Evolutionary conservation across 2,888 invertebrate genomes (phyloP), one percentile per base, ranked within the genome.

Genomic region (Troides oblongomaculatus): DNA sequence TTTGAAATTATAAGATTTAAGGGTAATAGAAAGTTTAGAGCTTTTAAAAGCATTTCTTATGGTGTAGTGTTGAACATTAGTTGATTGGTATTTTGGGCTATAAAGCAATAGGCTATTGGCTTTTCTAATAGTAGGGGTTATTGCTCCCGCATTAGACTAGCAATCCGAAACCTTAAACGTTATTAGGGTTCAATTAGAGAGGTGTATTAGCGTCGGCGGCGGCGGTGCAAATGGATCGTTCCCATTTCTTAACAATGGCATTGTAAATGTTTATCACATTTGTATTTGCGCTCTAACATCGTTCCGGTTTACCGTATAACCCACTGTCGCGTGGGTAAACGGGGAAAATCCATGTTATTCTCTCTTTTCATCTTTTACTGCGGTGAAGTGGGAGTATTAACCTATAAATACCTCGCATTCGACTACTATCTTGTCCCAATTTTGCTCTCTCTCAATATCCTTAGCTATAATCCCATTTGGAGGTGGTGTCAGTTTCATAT

Each of bases 121-220:
- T 53, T 18, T 53, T 53, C 53, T 8, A 53, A 53, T n/a, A 4
- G n/a, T 12, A 56, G 1, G 8, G 21, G 64, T n/a, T 36, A 36
- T 43, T 23, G 53, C 18, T n/a, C 21, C 57, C 57, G 36, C 57
- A 6, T 64, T 39, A 64, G 57, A 43, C 30, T 21, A 17, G 50
- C 25, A 65, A 70, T 66, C 62, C 14, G 62, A 70, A 79, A 79
- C 83, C 80, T 82, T 82, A 78, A 77, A 76, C 30, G 65, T 69
- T 76, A 70, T 77, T 78, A 79, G 82, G 84, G 82, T 79, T 78
- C 79, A 81, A 86, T 87, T 86, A 84, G 70, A 70, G 62, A 21
- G 63, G 43, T 46, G 62, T 60, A 60, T 66, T 70, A 66, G 66
- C 53, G 53, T 56, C 30, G 25, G 39, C 39, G 39, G n/a, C 18